Conservation (phyloP, 2,797 vertebrate genomes). For the Potorous gilbertii region DNA sequence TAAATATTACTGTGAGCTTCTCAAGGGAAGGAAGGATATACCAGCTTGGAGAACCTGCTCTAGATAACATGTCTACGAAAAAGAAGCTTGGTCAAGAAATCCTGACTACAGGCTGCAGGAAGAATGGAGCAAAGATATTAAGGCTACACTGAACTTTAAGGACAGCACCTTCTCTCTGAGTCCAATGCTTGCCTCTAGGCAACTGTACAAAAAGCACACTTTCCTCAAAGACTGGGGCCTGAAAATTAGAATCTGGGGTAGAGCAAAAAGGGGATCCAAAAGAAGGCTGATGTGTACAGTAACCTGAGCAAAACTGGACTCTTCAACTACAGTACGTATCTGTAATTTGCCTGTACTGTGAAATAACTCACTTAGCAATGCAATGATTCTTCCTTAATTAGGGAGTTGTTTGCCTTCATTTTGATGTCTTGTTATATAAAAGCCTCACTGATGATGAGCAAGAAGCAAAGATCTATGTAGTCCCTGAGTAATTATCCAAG, state of each 20-base stretch:
- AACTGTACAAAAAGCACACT: neutral
- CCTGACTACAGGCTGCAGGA: neutral
- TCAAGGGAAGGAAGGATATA: slow-evolving; percentile 5
- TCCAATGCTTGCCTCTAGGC: slow-evolving; percentile 44
- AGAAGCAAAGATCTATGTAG: neutral
- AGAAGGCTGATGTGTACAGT: neutral
- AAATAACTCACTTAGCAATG: neutral
- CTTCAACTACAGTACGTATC: neutral
- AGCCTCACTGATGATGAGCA: neutral
- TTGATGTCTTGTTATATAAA: neutral
- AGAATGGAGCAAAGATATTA: slow-evolving; percentile 45
- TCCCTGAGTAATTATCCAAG: neutral
- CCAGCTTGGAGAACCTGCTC: slow-evolving; percentile 32
- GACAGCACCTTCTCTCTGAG: slow-evolving; percentile 52
- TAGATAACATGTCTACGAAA: slow-evolving; percentile 8
- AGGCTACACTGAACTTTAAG: slow-evolving; percentile 8
- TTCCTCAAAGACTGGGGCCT: neutral
- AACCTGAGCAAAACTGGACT: neutral
- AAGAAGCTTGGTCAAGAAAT: slow-evolving; percentile 3
- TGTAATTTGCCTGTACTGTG: slow-evolving; percentile 5
- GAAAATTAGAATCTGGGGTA: slow-evolving; percentile 45
- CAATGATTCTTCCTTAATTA: neutral
- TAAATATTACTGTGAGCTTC: neutral
- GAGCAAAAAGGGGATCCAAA: slow-evolving; percentile 14
- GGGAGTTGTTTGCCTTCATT: neutral